Conservation (phyloP, 2,113 vertebrate species). For the Silurus meridionalis region DNA sequence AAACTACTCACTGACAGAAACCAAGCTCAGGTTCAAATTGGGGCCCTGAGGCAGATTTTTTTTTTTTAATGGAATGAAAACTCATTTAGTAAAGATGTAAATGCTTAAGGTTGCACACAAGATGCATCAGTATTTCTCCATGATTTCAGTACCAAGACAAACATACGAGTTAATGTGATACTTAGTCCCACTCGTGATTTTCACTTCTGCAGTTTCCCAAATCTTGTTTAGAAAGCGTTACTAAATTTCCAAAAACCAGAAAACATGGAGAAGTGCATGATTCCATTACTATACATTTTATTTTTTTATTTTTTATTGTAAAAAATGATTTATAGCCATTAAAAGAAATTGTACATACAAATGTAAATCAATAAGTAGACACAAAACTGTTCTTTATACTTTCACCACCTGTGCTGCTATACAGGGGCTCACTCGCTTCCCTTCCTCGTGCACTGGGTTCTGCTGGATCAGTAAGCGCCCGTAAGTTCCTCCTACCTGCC, state of each 20-base stretch:
- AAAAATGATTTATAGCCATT: conserved; percentile 8
- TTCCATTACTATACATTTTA: conserved; percentile 41
- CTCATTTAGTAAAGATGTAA: background rate
- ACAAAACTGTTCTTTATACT: conserved; percentile 69
- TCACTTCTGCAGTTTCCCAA: background rate
- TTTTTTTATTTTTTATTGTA: conserved; percentile 37
- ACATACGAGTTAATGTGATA: background rate
- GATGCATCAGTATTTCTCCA: background rate
- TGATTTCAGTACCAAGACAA: background rate
- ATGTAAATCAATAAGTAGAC: background rate
- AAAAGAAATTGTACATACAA: conserved; percentile 22
- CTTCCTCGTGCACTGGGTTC: background rate
- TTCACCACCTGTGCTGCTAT: conserved; percentile 83
- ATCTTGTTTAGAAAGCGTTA: background rate
- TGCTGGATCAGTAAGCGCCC: conserved; percentile 74
- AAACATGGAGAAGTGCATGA: background rate
- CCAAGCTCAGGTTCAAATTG: background rate
- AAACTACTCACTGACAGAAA: background rate
- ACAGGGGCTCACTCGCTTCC: conserved; percentile 71
- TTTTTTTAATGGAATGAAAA: too few species aligned
- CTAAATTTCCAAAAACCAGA: background rate
- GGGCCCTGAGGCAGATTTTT: background rate
- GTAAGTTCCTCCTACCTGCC: conserved; percentile 90
- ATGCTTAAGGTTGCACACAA: background rate
- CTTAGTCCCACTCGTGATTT: background rate